Evolutionary conservation across 2,113 vertebrate species (phyloP).

Genomic region (Columba livia): DNA sequence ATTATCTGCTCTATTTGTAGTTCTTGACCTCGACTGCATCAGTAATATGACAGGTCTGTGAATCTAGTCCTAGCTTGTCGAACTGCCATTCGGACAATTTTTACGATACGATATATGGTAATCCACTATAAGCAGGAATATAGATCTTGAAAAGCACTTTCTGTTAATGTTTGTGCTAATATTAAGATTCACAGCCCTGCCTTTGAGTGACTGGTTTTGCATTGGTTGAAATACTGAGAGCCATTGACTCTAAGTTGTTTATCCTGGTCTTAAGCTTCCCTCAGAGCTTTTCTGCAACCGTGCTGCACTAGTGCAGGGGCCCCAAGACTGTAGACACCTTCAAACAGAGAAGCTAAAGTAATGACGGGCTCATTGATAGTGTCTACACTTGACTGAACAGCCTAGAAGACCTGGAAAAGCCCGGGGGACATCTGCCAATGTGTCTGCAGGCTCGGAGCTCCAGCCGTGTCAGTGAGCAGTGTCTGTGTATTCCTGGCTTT

Average conservation of each 20-base stretch:
- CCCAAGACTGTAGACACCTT: neutral
- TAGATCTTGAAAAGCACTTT: neutral
- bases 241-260: neutral
- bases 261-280: constrained; percentile 12
- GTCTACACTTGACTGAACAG: neutral
- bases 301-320: neutral
- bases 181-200: neutral
- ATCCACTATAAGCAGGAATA: neutral
- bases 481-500: neutral
- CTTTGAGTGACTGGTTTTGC: neutral
- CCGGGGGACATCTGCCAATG: neutral
- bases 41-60: neutral
- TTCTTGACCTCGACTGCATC: constrained; percentile 42
- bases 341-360: neutral
- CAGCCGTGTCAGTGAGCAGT: neutral
- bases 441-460: neutral
- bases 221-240: neutral
- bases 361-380: neutral
- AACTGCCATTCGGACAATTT: neutral
- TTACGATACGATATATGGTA: neutral
- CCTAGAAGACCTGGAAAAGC: constrained; percentile 34
- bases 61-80: neutral
- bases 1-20: constrained; percentile 53
- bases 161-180: neutral
- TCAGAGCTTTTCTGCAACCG: neutral